These are phyloP conservation scores for Condylostylus longicornis DNA, from an alignment of 1,140 invertebrate genomes.

Conservation along the genomic window DNA sequence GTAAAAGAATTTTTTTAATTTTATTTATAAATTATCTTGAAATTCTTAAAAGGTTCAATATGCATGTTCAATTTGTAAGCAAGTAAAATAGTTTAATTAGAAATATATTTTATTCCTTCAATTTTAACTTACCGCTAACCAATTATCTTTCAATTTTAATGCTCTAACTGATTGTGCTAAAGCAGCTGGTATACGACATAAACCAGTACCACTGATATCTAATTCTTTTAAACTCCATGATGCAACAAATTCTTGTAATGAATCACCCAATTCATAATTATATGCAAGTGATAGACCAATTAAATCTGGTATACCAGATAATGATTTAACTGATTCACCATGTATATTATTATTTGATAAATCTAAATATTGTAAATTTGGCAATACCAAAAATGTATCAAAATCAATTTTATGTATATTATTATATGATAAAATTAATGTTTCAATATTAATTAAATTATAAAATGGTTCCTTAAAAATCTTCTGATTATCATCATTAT, in stretches of 20 bases:
- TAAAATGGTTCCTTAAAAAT: slow-evolving; percentile 30
- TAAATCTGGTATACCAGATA: slow-evolving; percentile 58
- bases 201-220: slow-evolving; percentile 56
- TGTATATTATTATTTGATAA: slow-evolving; percentile 61
- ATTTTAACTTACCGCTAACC: slow-evolving; percentile 25
- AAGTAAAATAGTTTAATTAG: too few relatives aligned
- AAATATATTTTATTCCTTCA: too few relatives aligned
- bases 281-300: slow-evolving; percentile 59
- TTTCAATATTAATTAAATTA: slow-evolving; percentile 29
- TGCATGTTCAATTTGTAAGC: too few relatives aligned
- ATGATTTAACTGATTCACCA: slow-evolving; percentile 49
- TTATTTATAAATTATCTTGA: too few relatives aligned
- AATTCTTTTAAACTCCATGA: slow-evolving; percentile 34
- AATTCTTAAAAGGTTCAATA: too few relatives aligned
- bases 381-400: slow-evolving; percentile 44
- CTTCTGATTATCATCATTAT: too few relatives aligned
- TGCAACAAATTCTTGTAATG: slow-evolving; percentile 29
- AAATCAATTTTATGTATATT: slow-evolving; percentile 36
- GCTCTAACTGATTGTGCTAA: slow-evolving; percentile 70
- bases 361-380: slow-evolving; percentile 61
- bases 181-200: slow-evolving; percentile 64
- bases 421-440: slow-evolving; percentile 41
- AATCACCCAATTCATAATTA: slow-evolving; percentile 44
- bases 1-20: too few relatives aligned
- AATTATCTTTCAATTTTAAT: slow-evolving; percentile 61